Evolutionary conservation across 2,797 vertebrate genomes (phyloP).

Genomic region (Apogon hyalosoma): DNA sequence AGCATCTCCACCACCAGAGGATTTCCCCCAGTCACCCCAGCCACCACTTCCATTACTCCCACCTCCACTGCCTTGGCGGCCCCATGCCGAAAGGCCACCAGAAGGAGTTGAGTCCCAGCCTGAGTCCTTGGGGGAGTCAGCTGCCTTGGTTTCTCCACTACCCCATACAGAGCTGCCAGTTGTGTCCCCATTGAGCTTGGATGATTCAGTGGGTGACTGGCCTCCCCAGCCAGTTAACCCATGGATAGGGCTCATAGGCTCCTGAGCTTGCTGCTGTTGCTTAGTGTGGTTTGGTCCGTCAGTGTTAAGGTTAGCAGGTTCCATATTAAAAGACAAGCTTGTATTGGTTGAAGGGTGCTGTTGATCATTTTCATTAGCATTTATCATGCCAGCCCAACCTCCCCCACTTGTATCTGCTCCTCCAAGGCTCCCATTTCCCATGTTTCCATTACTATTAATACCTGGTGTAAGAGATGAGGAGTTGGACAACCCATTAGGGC

Average conservation of each 20-base stretch:
- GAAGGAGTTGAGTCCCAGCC: slow-evolving; percentile 86
- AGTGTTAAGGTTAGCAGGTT: slow-evolving; percentile 95
- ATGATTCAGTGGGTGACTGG: slow-evolving; percentile 91
- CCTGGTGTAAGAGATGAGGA: slow-evolving; percentile 70
- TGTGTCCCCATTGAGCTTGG: slow-evolving; percentile 91
- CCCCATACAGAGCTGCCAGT: slow-evolving; percentile 91
- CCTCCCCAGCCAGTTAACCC: slow-evolving; percentile 94
- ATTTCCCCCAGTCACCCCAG: slow-evolving; percentile 87
- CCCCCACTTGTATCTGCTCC: slow-evolving; percentile 78
- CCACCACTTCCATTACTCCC: slow-evolving; percentile 86
- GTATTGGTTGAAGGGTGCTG: slow-evolving; percentile 90
- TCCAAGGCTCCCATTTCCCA: slow-evolving; percentile 88
- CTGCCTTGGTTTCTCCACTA: slow-evolving; percentile 89
- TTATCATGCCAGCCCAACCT: slow-evolving; percentile 91
- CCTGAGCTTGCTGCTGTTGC: slow-evolving; percentile 79
- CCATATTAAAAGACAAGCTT: slow-evolving; percentile 94
- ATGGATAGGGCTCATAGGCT: slow-evolving; percentile 89
- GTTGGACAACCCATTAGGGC: slow-evolving; percentile 70
- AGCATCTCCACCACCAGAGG: slow-evolving; percentile 70
- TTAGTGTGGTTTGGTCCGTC: slow-evolving; percentile 99
- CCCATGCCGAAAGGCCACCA: slow-evolving; percentile 78
- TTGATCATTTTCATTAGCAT: slow-evolving; percentile 82
- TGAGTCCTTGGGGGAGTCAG: slow-evolving; percentile 85
- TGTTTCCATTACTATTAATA: slow-evolving; percentile 76
- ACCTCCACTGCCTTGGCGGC: slow-evolving; percentile 85